These are phyloP conservation scores for Bombus terrestris DNA, from an alignment of 1,140 invertebrate genomes.

Conservation along the genomic window DNA sequence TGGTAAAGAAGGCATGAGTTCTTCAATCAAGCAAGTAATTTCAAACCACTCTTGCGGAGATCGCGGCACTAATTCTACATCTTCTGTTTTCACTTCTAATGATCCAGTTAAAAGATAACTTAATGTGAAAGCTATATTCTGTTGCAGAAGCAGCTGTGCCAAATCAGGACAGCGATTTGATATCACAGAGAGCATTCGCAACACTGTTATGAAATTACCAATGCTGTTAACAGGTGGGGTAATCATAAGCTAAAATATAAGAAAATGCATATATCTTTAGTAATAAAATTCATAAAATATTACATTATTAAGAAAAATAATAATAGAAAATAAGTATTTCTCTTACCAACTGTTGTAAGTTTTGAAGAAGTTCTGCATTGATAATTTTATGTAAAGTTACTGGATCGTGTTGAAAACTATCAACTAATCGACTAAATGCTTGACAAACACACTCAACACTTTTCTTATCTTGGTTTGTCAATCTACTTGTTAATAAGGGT, in stretches of 20 bases:
- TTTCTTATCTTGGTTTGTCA: conserved; percentile 98
- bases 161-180: conserved; percentile 96
- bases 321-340: not conserved
- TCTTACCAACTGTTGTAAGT: conserved; percentile 93
- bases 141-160: conserved; percentile 94
- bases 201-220: conserved; percentile 96
- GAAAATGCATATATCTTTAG: not conserved
- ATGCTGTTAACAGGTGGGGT: conserved; percentile 96
- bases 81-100: conserved; percentile 84
- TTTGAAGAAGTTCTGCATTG: conserved; percentile 94
- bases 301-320: not conserved
- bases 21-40: conserved; percentile 97
- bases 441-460: conserved; percentile 98
- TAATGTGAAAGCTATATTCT: conserved; percentile 97
- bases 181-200: conserved; percentile 97
- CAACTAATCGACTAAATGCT: conserved; percentile 97
- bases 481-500: conserved; percentile 91
- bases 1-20: conserved; percentile 97
- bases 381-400: conserved; percentile 97
- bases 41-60: conserved; percentile 98
- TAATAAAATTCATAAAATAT: not conserved
- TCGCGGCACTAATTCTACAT: conserved; percentile 93
- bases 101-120: conserved; percentile 95
- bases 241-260: conserved; percentile 89
- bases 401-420: conserved; percentile 97